These are phyloP conservation scores for Thomomys bottae DNA, from an alignment of 2,113 vertebrate species.

Conservation along the genomic window DNA sequence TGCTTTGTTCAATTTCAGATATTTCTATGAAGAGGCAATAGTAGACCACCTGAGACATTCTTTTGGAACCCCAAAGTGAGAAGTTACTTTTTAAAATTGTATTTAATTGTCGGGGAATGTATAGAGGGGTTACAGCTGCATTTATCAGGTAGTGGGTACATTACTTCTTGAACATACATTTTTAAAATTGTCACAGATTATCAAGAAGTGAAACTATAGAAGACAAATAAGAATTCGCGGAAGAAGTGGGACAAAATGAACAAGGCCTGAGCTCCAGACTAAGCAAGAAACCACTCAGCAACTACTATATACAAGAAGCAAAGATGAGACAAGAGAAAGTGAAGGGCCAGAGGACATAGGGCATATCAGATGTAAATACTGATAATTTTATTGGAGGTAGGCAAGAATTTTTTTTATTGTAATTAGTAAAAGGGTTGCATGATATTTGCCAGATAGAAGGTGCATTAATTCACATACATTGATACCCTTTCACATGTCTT, in stretches of 20 bases:
- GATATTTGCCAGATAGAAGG: too few relatives aligned
- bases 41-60: background rate
- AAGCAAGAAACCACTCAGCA: fast-evolving
- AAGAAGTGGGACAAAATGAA: background rate
- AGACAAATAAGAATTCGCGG: background rate
- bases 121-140: too few relatives aligned
- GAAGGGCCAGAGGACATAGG: background rate
- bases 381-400: conserved; percentile 15
- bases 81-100: background rate
- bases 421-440: too few relatives aligned
- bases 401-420: too few relatives aligned
- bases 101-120: too few relatives aligned
- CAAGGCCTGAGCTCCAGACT: background rate
- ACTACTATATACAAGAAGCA: too few relatives aligned
- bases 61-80: background rate
- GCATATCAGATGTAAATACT: background rate
- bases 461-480: too few relatives aligned
- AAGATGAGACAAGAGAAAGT: background rate
- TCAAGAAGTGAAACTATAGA: background rate
- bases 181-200: background rate
- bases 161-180: too few relatives aligned
- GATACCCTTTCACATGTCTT: too few relatives aligned
- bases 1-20: background rate
- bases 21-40: background rate
- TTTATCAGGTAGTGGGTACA: too few relatives aligned